Evolutionary conservation across 2,888 invertebrate genomes (phyloP), one percentile per base, ranked within the genome.

Genomic region (Laspeyria flexula): DNA sequence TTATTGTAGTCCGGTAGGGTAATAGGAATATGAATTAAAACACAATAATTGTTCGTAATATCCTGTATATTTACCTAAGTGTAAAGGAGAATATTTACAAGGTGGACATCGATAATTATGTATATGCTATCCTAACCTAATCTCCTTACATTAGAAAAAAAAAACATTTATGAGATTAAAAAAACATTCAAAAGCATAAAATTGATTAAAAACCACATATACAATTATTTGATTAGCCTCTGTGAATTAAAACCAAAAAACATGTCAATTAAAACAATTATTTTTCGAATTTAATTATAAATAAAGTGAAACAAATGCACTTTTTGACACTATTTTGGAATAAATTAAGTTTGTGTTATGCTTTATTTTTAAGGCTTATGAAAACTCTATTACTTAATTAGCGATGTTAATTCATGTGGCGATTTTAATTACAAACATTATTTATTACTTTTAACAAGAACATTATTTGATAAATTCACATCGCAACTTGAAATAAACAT

Each of bases 71-170:
- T 89, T 90, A 88, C 82, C 87, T 89, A 90, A 83, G 86, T 91
- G 90, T 92, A 92, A 87, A 91, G 90, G 90, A 92, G 88, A 85
- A 84, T 92, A 92, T 93, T 86, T 92, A 92, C 92, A 92, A 81
- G 86, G 88, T 91, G 88, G 89, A 91, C 90, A 92, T 85, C 79
- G 69, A 81, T 66, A 71, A 67, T 67, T 73, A 73, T 77, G 77
- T 81, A 77, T 81, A 85, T 79, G 79, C 73, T 86, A 85, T 77
- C 79, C 71, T 85, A 85, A 43, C 68, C 79, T 84, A 85, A 63
- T 54, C 75, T 77, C 57, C 64, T 57, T 68, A 61, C 55, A 57
- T 64, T 68, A 69, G 60, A 70, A 68, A 60, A 65, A 47, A 65
- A 48, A 25, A 25, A 5, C 21, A 21, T 44, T 45, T 35, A 52